A percentile compares a stretch with the other conserved stretches of the same genome.
Conservation (phyloP, 1,140 invertebrate genomes). For the Polyergus mexicanus region DNA sequence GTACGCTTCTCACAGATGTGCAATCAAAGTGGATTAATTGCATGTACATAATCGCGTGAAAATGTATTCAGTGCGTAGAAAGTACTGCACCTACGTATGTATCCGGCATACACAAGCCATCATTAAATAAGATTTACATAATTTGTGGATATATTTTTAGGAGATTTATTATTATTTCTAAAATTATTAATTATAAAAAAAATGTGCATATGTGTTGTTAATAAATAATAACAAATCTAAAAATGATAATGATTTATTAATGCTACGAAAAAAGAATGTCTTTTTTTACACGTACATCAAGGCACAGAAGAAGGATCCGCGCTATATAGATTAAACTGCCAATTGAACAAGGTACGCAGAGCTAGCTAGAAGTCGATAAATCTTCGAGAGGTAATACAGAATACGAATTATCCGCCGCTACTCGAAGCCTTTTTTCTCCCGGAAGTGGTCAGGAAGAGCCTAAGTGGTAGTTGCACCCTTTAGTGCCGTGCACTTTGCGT, state of each 20-base stretch:
- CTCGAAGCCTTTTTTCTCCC: conserved; percentile 58
- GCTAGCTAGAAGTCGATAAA: conserved; percentile 13
- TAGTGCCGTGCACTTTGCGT: conserved; percentile 68
- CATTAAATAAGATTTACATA: neutral
- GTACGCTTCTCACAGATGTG: conserved; percentile 29
- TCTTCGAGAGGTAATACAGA: conserved; percentile 53
- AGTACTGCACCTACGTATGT: neutral
- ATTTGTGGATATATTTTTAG: neutral
- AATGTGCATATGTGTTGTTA: neutral
- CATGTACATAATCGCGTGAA: conserved; percentile 17
- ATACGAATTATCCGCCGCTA: conserved; percentile 47
- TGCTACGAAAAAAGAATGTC: neutral
- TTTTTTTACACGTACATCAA: neutral
- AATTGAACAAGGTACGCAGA: conserved; percentile 12
- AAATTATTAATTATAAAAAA: neutral
- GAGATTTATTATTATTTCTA: neutral
- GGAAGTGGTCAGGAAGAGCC: conserved; percentile 57
- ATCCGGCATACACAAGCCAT: neutral
- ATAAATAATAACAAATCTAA: neutral
- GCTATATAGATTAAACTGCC: conserved; percentile 32
- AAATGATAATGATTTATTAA: neutral
- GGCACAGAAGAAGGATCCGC: neutral
- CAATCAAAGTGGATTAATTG: conserved; percentile 62
- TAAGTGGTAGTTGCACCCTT: conserved; percentile 76
- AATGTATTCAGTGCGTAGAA: neutral